Evolutionary conservation across 1,140 invertebrate genomes (phyloP).

Genomic region (Eubasilissa regina): DNA sequence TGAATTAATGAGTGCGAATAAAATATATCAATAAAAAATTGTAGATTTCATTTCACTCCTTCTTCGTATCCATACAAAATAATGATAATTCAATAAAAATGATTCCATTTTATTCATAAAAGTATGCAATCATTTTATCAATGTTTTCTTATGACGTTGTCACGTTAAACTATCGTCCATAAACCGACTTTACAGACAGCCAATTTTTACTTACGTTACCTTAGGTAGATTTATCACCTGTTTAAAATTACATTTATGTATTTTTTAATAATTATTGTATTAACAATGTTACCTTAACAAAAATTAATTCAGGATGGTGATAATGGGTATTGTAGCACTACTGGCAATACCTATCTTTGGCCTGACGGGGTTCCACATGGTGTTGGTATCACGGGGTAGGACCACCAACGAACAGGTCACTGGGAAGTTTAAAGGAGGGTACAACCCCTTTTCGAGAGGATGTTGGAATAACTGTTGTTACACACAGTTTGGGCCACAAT

Average conservation of each 20-base stretch:
- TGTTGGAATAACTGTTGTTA: slow-evolving; percentile 96
- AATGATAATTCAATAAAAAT: too few relatives aligned
- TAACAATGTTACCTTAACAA: slow-evolving; percentile 70
- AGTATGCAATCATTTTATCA: too few relatives aligned
- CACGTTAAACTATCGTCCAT: too few relatives aligned
- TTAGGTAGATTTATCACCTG: too few relatives aligned
- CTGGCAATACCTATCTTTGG: slow-evolving; percentile 97
- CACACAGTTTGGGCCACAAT: slow-evolving; percentile 95
- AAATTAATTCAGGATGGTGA: slow-evolving; percentile 81
- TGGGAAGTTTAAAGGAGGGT: slow-evolving; percentile 97
- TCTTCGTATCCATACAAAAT: too few relatives aligned
- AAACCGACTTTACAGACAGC: too few relatives aligned
- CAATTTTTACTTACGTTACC: too few relatives aligned
- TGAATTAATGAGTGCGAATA: too few relatives aligned
- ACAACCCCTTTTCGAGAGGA: slow-evolving; percentile 96
- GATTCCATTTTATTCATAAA: too few relatives aligned
- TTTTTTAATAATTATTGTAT: slow-evolving; percentile 4
- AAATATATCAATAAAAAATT: too few relatives aligned
- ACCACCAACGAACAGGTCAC: slow-evolving; percentile 99
- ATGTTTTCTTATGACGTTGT: too few relatives aligned
- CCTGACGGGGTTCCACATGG: slow-evolving; percentile 97
- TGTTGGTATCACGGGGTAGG: slow-evolving; percentile 95
- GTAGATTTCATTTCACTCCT: too few relatives aligned
- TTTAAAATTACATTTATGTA: not conserved
- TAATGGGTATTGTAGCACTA: slow-evolving; percentile 93